Evolutionary conservation across 2,797 vertebrate species (phyloP).

Genomic region (Moxostoma hubbsi): DNA sequence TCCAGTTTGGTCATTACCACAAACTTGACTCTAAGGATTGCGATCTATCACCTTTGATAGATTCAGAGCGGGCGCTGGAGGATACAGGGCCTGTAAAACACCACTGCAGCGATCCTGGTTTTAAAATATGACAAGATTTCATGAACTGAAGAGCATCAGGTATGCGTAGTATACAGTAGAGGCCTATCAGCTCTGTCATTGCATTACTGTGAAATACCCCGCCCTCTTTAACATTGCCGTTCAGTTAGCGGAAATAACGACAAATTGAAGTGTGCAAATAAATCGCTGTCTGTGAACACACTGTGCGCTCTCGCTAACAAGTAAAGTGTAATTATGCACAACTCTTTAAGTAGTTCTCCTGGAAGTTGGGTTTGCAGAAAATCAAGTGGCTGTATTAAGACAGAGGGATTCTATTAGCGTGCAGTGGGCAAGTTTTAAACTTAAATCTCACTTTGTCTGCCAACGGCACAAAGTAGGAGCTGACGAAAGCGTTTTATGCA

Average conservation of each 20-base stretch:
- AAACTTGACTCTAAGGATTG: slow-evolving; percentile 48
- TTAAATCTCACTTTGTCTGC: slow-evolving; percentile 37
- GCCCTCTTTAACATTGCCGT: slow-evolving; percentile 24
- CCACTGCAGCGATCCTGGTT: not conserved
- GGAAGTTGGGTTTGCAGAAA: slow-evolving; percentile 21
- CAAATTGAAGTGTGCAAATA: slow-evolving; percentile 49
- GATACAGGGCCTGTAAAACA: slow-evolving; percentile 42
- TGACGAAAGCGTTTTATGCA: slow-evolving; percentile 45
- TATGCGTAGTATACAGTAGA: not conserved
- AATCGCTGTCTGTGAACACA: slow-evolving; percentile 37
- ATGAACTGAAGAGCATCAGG: slow-evolving; percentile 28
- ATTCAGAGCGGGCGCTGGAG: slow-evolving; percentile 47
- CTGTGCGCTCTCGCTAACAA: slow-evolving; percentile 22
- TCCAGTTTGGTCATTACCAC: slow-evolving; percentile 37
- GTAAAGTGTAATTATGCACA: slow-evolving; percentile 44
- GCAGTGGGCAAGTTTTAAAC: slow-evolving; percentile 26
- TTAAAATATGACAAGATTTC: slow-evolving; percentile 32
- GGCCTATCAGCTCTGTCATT: not conserved
- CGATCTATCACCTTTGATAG: slow-evolving; percentile 46
- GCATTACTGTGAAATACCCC: slow-evolving; percentile 15
- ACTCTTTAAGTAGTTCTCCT: slow-evolving; percentile 35
- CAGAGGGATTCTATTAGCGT: slow-evolving; percentile 43
- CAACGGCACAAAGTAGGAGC: slow-evolving; percentile 21
- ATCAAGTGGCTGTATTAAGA: slow-evolving; percentile 37
- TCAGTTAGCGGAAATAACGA: slow-evolving; percentile 50